Base-by-base conservation (phyloP, 2,113 vertebrate genomes). In the Tenebrosternarchus preto region DNA sequence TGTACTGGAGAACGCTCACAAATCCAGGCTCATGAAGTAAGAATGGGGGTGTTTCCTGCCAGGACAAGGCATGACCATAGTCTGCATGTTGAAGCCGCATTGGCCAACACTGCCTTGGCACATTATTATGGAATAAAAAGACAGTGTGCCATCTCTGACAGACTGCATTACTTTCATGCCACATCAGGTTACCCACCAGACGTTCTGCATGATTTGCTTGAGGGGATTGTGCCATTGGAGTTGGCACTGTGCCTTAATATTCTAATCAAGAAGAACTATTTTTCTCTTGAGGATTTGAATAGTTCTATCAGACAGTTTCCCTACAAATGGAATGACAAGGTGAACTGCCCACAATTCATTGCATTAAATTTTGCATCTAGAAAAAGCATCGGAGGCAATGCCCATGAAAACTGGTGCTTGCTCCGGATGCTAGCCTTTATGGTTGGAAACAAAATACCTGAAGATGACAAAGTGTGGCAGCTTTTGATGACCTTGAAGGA, bases 281-380 rank as follows among this genome's bases (percentile, higher is more conserved):
- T 29, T 66, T 66, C 24, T 66, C 61, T 66, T 66, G 61, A 66
- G 17, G 69, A 80, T 25, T 29, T 66, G 61, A 66, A 66, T 66
- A 31, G 27, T 39, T 59, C 59, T 20, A 85, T 77, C 8, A 1
- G 2, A 22, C 6, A 46, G 7, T 83, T 86, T 71, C 70, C 78
- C 25, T 83, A 85, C 25, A 75, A 71, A 39, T 83, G 70, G 43
- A 78, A 2, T 63, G 81, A 83, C 70, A 81, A 70, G 63, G 56
- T 9, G 16, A 80, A 83, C 64, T 50, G 61, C 50, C 81, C 84
- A 74, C 84, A 83, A n/a, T n/a, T n/a, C 20, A 46, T 85, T 57
- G 66, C 84, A 31, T 27, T 19, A 16, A 39, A 15, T 22, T 76
- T 81, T 63, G 56, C 5, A 2, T 67, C 25, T n/a, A 0, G 25